Conservation (phyloP, 1,140 invertebrate species). For the Cardiocondyla obscurior region DNA sequence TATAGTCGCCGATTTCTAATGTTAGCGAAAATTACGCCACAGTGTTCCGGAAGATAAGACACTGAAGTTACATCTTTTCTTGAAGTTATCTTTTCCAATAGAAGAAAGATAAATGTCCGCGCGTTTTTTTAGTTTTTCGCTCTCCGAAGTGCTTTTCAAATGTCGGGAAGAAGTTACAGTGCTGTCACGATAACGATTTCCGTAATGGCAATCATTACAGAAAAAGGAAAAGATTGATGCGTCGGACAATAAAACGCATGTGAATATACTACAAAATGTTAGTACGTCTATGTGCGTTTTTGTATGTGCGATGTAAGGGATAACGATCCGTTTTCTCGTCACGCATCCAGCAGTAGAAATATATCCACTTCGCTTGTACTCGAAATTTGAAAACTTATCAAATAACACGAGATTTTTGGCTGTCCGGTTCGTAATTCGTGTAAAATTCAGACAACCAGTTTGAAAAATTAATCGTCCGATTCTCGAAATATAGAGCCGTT, state of each 20-base stretch:
- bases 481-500: constrained; percentile 7
- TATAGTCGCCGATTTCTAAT: not conserved
- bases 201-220: constrained; percentile 4
- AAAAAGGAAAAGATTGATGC: constrained; percentile 1
- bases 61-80: not conserved
- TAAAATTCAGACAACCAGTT: not conserved
- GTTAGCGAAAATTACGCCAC: not conserved
- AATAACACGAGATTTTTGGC: not conserved
- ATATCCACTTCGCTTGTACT: not conserved
- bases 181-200: not conserved
- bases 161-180: constrained; percentile 19
- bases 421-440: not conserved
- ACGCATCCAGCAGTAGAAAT: constrained; percentile 5
- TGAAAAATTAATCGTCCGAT: not conserved
- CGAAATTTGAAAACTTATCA: not conserved
- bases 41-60: not conserved
- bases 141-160: not conserved
- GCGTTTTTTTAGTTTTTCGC: not conserved
- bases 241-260: constrained; percentile 8
- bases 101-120: not conserved
- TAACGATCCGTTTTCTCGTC: constrained; percentile 17
- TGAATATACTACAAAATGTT: not conserved
- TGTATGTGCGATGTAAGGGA: not conserved
- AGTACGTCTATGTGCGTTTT: not conserved
- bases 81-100: not conserved